Percentiles rank a stretch among this genome's conserved stretches.
Conservation (phyloP, 1,140 invertebrate genomes). For the Liolophura sinensis region DNA sequence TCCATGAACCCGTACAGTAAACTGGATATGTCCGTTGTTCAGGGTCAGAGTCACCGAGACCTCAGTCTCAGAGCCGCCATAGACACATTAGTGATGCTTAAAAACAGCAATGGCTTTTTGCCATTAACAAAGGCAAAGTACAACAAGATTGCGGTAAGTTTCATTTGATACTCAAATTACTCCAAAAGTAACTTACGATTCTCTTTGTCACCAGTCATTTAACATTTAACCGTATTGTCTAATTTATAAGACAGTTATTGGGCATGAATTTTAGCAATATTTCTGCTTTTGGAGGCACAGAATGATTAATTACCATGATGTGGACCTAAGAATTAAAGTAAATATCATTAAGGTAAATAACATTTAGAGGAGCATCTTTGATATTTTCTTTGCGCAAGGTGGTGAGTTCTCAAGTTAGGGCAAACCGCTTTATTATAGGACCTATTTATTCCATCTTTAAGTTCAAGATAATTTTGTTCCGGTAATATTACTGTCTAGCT, state of each 20-base stretch:
- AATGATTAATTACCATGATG: too few relatives aligned
- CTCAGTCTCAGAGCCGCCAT: conserved; percentile 39
- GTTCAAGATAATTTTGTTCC: too few relatives aligned
- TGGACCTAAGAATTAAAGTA: too few relatives aligned
- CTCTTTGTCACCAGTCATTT: neutral
- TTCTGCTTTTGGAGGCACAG: too few relatives aligned
- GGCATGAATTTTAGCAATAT: neutral
- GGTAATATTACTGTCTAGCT: too few relatives aligned
- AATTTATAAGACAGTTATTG: neutral
- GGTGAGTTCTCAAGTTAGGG: too few relatives aligned
- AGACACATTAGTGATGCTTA: conserved; percentile 48
- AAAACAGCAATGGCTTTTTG: conserved; percentile 41
- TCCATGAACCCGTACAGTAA: conserved; percentile 31
- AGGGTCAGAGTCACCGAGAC: conserved; percentile 35
- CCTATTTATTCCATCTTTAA: too few relatives aligned
- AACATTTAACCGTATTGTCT: neutral
- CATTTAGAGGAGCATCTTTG: too few relatives aligned
- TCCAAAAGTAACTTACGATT: neutral
- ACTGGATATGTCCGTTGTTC: conserved; percentile 30
- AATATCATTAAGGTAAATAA: too few relatives aligned
- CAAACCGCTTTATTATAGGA: too few relatives aligned
- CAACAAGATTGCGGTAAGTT: conserved; percentile 27
- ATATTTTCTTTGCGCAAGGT: too few relatives aligned
- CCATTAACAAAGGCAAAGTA: conserved; percentile 21
- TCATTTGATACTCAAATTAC: neutral